A percentile compares a stretch with the other conserved stretches of the same genome.
Conservation (phyloP, 1,140 invertebrate genomes). For the Cotesia typhae region DNA sequence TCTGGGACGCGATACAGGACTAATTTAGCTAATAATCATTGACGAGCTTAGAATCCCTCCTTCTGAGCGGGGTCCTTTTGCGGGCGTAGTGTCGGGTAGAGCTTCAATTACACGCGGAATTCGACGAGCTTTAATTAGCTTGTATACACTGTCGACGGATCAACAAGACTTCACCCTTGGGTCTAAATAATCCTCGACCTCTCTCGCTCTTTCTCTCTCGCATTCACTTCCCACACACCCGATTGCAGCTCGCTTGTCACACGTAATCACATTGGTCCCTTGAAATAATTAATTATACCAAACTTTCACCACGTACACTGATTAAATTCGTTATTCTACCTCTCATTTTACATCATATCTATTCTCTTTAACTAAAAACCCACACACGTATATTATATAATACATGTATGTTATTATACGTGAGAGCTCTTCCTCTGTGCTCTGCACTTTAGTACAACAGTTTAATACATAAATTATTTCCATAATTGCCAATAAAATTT, state of each 20-base stretch:
- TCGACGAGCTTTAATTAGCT: slow-evolving; percentile 51
- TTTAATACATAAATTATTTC: too few species aligned
- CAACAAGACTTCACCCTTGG: not conserved
- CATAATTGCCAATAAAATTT: too few species aligned
- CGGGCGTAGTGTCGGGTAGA: slow-evolving; percentile 42
- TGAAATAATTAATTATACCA: slow-evolving; percentile 27
- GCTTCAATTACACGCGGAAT: slow-evolving; percentile 50
- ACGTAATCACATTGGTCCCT: slow-evolving; percentile 27
- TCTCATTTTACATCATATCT: too few species aligned
- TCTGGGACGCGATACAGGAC: not conserved
- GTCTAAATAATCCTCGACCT: not conserved
- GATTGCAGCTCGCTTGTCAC: slow-evolving; percentile 12
- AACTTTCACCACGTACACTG: slow-evolving; percentile 16
- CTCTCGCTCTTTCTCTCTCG: not conserved
- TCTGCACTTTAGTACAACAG: too few species aligned
- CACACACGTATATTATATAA: not conserved
- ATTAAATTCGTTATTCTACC: slow-evolving; percentile 7
- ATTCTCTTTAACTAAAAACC: not conserved
- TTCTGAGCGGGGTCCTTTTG: not conserved
- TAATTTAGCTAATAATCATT: slow-evolving; percentile 15
- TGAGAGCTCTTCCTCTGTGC: too few species aligned
- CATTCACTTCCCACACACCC: not conserved
- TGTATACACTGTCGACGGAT: slow-evolving; percentile 32
- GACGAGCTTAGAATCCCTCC: not conserved
- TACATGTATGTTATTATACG: too few species aligned